These are phyloP conservation scores for Formicarius rufipectus DNA, from an alignment of 2,113 vertebrate genomes.

Conservation along the genomic window DNA sequence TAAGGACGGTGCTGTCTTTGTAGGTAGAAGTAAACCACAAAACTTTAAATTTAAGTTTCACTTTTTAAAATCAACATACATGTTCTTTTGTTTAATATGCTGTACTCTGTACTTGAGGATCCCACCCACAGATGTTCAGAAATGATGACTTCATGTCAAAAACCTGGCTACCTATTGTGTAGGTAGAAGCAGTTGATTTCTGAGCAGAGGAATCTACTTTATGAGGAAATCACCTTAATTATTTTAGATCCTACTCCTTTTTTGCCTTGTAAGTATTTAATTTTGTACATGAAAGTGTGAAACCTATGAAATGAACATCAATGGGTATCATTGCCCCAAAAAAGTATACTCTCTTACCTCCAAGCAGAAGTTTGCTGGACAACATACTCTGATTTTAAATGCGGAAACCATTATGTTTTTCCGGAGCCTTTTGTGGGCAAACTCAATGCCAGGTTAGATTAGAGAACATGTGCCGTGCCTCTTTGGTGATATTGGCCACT, in stretches of 20 bases:
- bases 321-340: not conserved
- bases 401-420: not conserved
- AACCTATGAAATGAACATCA: not conserved
- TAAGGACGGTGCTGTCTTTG: conserved; percentile 13
- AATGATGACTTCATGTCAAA: not conserved
- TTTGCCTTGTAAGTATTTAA: not conserved
- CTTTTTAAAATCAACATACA: not conserved
- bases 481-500: not conserved
- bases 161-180: not conserved
- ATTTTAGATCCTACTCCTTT: not conserved
- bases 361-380: not conserved
- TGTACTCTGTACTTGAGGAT: not conserved
- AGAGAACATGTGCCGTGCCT: not conserved
- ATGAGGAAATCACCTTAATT: not conserved
- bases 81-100: not conserved
- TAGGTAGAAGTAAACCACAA: not conserved
- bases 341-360: not conserved
- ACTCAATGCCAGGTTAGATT: not conserved
- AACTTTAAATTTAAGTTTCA: not conserved
- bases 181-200: not conserved
- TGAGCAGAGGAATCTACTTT: not conserved
- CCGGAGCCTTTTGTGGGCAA: not conserved
- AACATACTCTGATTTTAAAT: not conserved
- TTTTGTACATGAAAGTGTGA: not conserved
- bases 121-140: not conserved